Conservation (phyloP, 2,113 vertebrate species). For the Chionis minor region DNA sequence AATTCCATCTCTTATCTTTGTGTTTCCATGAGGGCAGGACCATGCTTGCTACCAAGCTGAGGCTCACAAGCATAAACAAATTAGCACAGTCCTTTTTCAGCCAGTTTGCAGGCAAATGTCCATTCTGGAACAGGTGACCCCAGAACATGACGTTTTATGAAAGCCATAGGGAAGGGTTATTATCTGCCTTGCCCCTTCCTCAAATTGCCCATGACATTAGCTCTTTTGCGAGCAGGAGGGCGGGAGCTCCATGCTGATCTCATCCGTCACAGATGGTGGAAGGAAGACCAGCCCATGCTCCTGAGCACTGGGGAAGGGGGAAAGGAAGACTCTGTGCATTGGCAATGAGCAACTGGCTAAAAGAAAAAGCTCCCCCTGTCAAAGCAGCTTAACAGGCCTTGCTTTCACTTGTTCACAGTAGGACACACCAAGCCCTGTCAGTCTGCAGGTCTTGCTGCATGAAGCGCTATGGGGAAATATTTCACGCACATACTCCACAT, state of each 20-base stretch:
- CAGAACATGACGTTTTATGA: neutral
- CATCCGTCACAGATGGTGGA: neutral
- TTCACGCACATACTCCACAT: neutral
- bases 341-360: neutral
- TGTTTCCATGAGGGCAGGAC: neutral
- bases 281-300: slow-evolving; percentile 1
- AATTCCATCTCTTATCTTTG: neutral
- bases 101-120: neutral
- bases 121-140: neutral
- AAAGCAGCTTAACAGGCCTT: neutral
- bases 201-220: neutral
- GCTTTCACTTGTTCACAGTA: neutral
- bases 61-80: neutral
- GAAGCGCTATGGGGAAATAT: neutral
- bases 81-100: neutral
- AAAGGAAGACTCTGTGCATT: neutral
- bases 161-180: neutral
- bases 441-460: neutral
- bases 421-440: neutral
- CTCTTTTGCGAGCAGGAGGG: neutral
- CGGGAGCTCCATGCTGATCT: neutral
- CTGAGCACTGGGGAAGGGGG: neutral
- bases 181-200: neutral
- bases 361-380: neutral
- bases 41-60: neutral